Evolutionary conservation across 2,888 invertebrate species (phyloP), one percentile per base, ranked within the genome.

Genomic region (Habroteleia sp.): DNA sequence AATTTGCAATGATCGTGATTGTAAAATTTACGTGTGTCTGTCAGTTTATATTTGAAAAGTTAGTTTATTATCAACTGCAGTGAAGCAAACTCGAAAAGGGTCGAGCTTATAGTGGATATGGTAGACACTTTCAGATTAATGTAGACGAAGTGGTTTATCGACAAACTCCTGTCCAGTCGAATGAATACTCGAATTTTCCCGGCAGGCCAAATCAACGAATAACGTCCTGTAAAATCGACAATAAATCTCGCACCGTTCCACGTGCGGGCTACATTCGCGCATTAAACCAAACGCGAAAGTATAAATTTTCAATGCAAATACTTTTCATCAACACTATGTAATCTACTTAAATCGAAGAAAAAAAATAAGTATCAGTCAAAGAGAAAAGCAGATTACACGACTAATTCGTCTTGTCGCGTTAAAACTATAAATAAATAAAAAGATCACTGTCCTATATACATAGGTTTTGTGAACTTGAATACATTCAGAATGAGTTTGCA

Each of bases 61-160:
- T 50, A 50, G 52, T 39, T 41, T 31, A 60, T 73, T 73, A 73
- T 73, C 71, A 68, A 31, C 42, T 41, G 37, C 46, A 60, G 29
- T 37, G 63, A 65, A 48, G 14, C 20, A 33, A 17, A 60, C 27
- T 25, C 46, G 46, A 54, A 73, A 66, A 66, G 60, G 60, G 60
- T 60, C 65, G 68, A 52, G 44, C 54, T 46, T 41, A 52, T 17
- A 44, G 35, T 4, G 44, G 54, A 62, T 35, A 50, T 7, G 33
- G 56, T 27, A 63, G 72, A 63, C 76, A 54, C 66, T 66, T 68
- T 68, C 68, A 72, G 76, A 76, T 76, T 76, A 72, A 76, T 76
- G 76, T 58, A 68, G 50, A 46, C 39, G 56, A 62, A 60, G 60
- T 65, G 62, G 71, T 68, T 72, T 72, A 76, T 76, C 68, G 72